Base-by-base conservation (phyloP, 2,888 invertebrate genomes). In the Isoperla grammatica region DNA sequence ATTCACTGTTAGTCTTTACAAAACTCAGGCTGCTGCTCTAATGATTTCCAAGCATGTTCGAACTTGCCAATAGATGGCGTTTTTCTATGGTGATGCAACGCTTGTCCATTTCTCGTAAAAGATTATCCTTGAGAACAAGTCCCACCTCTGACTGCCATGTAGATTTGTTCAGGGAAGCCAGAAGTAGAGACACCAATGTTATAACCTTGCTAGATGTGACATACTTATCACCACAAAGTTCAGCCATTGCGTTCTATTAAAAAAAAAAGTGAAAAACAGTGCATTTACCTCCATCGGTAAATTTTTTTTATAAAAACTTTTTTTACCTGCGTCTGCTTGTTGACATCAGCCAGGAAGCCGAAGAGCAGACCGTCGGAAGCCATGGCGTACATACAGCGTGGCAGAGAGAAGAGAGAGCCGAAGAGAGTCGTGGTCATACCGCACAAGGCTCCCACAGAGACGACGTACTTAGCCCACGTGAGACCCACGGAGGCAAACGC, bases 391-490 rank as follows among this genome's bases (percentile, higher is more conserved):
- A 93, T 83, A 68, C 90, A 89, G 17, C 91, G 80, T 0, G 94
- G 93, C 8, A 95, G 75, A 1, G 93, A 88, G 73, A 90, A 94
- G 15, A 94, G 77, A 0, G 91, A 90, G 0, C 94, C 94, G 57
- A 94, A 81, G 2, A 93, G 76, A 1, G 90, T 90, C 0, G 91
- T 92, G 0, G 91, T 91, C 90, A 95, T 91, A n/a, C 93, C 93
- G 68, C 90, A 90, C 2, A 94, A 81, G 0, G 94, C 93, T 1
- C 94, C 94, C 0, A 92, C 77, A 0, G 90, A 86, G 1, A 92
- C 86, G 0, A 86, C 82, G 70, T 90, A 92, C 75, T 89, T 90
- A 0, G 90, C 89, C 92, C 91, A 92, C 50, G 84, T 81, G 17
- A 90, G 80, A 40, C 88, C 85, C 39, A 88, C 81, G 12, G 81